Base-by-base conservation (phyloP, 2,113 vertebrate genomes). In the Clupea harengus region DNA sequence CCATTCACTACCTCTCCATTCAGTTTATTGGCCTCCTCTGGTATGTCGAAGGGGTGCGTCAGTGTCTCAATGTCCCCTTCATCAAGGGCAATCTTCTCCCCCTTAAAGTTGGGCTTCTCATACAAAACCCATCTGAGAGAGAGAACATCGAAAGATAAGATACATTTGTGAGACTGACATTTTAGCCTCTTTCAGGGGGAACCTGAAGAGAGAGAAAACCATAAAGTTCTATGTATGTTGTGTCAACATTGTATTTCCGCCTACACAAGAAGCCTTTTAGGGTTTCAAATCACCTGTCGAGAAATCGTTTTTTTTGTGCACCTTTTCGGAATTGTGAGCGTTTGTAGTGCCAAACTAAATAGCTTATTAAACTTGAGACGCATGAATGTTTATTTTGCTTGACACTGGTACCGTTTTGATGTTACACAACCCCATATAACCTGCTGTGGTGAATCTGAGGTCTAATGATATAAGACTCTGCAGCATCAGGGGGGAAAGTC, bases 101-200 rank as follows among this genome's bases (percentile, higher is more conserved):
- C 98, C 15, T 92, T 96, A 39, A 96, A 99, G 87, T 94, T 91
- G 0, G 97, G 97, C 87, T 97, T 95, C 92, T 99, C 97, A 0
- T 98, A 99, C n/a, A 98, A 92, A 85, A 98, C 92, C 98, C 98
- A 99, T 72, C 98, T 99, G n/a, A 0, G 64, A 6, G n/a, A 32
- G 4, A 11, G 1, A 17, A 47, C 60, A 32, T 9, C 64, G 28
- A 32, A 72, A 32, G 9, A 6, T 7, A 6, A 0, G 20, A 64
- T 1, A 6, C 20, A 60, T 4, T 20, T 20, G 54, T 60, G 54
- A 49, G 47, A 39, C 47, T 49, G 5, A 47, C 46, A 47, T 6
- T 47, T 7, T 7, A 6, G 9, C 46, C 9, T 47, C 46, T 47
- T 47, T 47, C 46, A 39, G 39, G 39, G 39, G 39, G 39, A 39